A percentile compares a stretch with the other conserved stretches of the same genome.
Evolutionary conservation across 2,888 invertebrate genomes (phyloP).

Genomic region (Microplitis manilae): DNA sequence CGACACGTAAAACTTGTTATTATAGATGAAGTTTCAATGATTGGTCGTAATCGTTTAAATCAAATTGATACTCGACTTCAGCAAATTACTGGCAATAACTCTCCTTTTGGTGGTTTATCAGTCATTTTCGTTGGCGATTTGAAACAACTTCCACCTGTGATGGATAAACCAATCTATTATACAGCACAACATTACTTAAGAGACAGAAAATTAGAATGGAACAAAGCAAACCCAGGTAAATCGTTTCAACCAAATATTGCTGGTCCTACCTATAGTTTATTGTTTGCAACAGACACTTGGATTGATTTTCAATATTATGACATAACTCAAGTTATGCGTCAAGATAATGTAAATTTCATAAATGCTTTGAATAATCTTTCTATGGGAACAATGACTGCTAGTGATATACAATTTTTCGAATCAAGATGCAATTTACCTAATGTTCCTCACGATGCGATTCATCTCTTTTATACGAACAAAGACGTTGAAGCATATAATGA

Average conservation of each 20-base stretch:
- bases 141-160: no score
- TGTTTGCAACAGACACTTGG: no score
- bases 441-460: slow-evolving; percentile 35
- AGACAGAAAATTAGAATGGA: background rate
- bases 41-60: no score
- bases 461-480: slow-evolving; percentile 9
- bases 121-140: no score
- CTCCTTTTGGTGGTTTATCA: no score
- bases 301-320: no score
- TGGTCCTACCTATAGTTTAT: no score
- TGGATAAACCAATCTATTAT: slow-evolving; percentile 45
- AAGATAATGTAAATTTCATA: slow-evolving; percentile 54
- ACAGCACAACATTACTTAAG: slow-evolving; percentile 25
- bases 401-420: slow-evolving; percentile 51
- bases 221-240: background rate
- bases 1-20: no score
- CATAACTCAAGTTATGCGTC: slow-evolving; percentile 53
- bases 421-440: slow-evolving; percentile 34
- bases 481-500: background rate
- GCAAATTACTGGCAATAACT: no score
- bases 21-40: no score
- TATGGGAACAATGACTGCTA: slow-evolving; percentile 48
- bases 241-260: slow-evolving; percentile 23
- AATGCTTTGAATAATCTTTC: slow-evolving; percentile 55
- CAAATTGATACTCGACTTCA: no score